A percentile compares a stretch with the other conserved stretches of the same genome.
phyloP scores from a whole-genome alignment of 2,888 invertebrate species.

The Artemia sp. region DNA sequence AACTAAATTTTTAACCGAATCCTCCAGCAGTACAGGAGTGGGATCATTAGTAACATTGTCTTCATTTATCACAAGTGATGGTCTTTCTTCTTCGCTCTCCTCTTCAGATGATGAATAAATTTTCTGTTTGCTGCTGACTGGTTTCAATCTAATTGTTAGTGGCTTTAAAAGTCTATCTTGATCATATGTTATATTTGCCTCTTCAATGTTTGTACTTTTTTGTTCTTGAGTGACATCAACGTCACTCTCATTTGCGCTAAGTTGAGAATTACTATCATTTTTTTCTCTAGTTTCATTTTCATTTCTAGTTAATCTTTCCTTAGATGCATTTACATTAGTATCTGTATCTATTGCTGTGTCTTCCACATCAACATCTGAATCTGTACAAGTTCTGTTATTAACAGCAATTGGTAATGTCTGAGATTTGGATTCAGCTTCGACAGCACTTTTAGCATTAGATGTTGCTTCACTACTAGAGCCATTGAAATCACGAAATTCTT shows the following conservation, averaged over 20 bases:
- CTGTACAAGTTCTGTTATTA: background rate
- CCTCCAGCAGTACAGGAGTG: background rate
- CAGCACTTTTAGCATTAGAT: background rate
- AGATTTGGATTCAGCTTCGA: background rate
- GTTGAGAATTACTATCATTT: background rate
- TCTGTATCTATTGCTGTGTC: too few relatives aligned
- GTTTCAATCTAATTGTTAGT: conserved; percentile 1
- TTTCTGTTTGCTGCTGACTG: conserved; percentile 8
- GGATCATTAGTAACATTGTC: background rate
- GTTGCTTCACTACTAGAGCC: background rate
- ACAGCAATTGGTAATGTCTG: background rate
- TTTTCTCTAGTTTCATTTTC: too few relatives aligned
- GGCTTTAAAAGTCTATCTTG: background rate
- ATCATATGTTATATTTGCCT: background rate
- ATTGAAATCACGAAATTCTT: background rate
- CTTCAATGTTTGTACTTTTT: background rate
- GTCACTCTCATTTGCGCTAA: background rate
- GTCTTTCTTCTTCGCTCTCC: background rate
- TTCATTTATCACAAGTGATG: conserved; percentile 7
- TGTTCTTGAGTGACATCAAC: background rate
- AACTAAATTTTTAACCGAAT: too few relatives aligned
- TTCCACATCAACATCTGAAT: conserved; percentile 10
- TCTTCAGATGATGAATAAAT: conserved; percentile 11
- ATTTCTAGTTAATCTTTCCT: too few relatives aligned
- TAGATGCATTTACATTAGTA: too few relatives aligned